Evolutionary conservation across 2,888 invertebrate genomes (phyloP), one percentile per base, ranked within the genome.

Genomic region (Volucella inflata): DNA sequence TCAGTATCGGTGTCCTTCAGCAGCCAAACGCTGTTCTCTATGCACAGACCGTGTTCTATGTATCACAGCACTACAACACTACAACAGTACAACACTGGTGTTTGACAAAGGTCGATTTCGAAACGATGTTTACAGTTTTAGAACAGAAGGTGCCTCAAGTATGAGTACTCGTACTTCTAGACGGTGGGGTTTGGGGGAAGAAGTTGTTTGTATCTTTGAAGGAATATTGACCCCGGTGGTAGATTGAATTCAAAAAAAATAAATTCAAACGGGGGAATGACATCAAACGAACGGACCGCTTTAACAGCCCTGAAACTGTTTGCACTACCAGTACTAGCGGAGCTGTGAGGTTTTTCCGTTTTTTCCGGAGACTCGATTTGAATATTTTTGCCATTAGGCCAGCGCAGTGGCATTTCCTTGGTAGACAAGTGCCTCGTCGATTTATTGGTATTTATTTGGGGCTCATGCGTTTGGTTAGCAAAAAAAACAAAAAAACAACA

Each of bases 241-340:
- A 67, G 55, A 78, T 44, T 74, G 78, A 83, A 78, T 78, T 67
- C 55, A 71, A 77, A 77, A 72, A 71, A 77, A 77, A 72, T 60
- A 71, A 64, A 64, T 44, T 57, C 6, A 30, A 30, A 30, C 30
- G 6, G 30, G 30, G 6, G 44, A 65, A 57, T 38, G 72, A 71
- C 64, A 62, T 68, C 65, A 48, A 70, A 70, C 38, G 57, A 44
- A 48, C 17, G 8, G 17, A 50, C 50, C 30, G 70, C 46, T 59
- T 30, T 16, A 11, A 48, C 57, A 76, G 21, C 81, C 81, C 81
- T 81, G 81, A 76, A 46, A 72, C 55, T 42, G 55, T n/a, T 72
- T 68, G 74, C 62, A 68, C 53, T 68, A 14, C 40, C 10, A 6
- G 38, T 16, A 10, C 2, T 6, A 14, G 42, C 36, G 14, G 38